Base-by-base conservation (phyloP, 2,113 vertebrate species). In the Athene noctua region DNA sequence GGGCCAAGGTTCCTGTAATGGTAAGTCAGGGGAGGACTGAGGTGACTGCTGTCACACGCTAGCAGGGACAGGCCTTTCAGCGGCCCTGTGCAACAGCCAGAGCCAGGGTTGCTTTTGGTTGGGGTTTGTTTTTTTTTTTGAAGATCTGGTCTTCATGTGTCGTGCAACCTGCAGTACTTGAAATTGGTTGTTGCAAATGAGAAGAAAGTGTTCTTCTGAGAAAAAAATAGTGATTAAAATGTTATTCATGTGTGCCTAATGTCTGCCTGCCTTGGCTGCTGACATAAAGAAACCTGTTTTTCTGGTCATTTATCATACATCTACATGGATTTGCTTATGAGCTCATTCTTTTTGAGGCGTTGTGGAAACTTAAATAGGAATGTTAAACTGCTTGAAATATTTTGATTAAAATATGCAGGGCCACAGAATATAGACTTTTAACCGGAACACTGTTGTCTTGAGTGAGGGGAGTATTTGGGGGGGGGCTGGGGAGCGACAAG, bases 311-410 rank as follows among this genome's bases (percentile, higher is more conserved):
- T 98, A 96, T 96, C 97, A 95, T 94, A 92, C 91, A 95, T 97
- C 97, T 98, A 86, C 93, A 92, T 96, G 97, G 96, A 97, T 97
- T 98, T 97, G 96, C 97, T 96, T 97, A 94, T 97, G 97, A 97
- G 95, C 89, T 97, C 96, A 91, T 82, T 90, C 96, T 97, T 97
- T 96, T 92, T 97, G 82, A 94, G 68, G 88, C 49, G 20, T 95
- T 92, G 95, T 74, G 94, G 96, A 97, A 95, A 97, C 91, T 96
- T 97, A 96, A 96, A 97, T 94, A 97, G 97, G 97, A 97, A 97
- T 98, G 97, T 91, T 97, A 94, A 92, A 90, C 92, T 98, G 95
- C 95, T 97, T 95, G 95, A 98, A 98, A 98, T 98, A 98, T 97
- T 98, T 98, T 95, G 82, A 97, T 97, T 96, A 94, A 98, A 97